Evolutionary conservation across 2,797 vertebrate species (phyloP).

Genomic region (Amazona ochrocephala): DNA sequence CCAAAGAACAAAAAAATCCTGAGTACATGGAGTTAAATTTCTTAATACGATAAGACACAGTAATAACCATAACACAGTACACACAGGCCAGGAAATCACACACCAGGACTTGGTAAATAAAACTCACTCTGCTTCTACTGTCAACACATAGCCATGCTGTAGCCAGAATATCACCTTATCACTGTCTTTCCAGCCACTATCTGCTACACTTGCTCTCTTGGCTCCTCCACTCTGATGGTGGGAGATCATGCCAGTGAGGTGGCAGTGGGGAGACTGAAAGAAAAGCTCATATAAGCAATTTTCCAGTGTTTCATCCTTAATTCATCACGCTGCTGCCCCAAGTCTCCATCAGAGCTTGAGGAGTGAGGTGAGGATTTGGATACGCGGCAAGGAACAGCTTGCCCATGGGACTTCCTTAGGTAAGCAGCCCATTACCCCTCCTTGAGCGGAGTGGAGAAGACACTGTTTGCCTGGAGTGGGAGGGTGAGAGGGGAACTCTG

Average conservation of each 20-base stretch:
- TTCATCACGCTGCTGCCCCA: background rate
- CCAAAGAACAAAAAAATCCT: background rate
- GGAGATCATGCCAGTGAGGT: fast-evolving
- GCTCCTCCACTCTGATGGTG: background rate
- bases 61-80: background rate
- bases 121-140: background rate
- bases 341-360: background rate
- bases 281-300: background rate
- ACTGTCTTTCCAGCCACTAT: background rate
- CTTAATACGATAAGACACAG: background rate
- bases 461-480: background rate
- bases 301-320: background rate
- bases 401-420: too few relatives aligned
- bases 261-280: background rate
- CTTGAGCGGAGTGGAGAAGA: background rate
- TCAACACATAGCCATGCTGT: background rate
- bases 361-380: background rate
- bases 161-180: background rate
- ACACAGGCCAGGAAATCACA: background rate
- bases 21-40: background rate
- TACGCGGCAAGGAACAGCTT: background rate
- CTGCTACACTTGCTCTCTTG: background rate
- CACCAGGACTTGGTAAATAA: background rate
- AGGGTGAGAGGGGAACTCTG: background rate
- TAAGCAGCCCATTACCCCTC: background rate